Base-by-base conservation (phyloP, 2,797 vertebrate genomes). In the Cichlasoma orientale region DNA sequence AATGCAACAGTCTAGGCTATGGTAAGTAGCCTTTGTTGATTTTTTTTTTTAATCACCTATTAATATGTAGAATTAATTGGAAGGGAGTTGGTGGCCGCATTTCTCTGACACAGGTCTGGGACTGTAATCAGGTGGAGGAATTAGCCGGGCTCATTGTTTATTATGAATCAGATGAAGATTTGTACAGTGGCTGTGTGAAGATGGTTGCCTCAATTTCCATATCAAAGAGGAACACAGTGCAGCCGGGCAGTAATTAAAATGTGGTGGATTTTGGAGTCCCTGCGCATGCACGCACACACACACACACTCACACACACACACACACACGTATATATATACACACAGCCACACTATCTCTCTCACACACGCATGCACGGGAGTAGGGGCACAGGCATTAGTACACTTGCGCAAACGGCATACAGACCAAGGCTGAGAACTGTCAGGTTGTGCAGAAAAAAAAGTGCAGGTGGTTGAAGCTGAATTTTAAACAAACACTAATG, bases 181-280 rank as follows among this genome's bases (percentile, higher is more conserved):
- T 96, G 96, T 96, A 96, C 96, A 95, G 96, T 86, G 95, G 94
- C 87, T 85, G 96, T 96, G 96, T 96, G 96, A 97, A 96, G 96
- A 97, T 95, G 95, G 95, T 88, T 78, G 95, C 96, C 94, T 95
- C 92, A 91, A 99, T 99, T 99, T 97, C 97, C 97, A 98, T 98
- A 98, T 99, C 98, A 98, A 99, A 99, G 97, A 95, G 93, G 86
- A 95, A 91, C 95, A 96, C 96, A 96, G 95, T 96, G 95, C 95
- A 95, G 95, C 96, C 95, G 96, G 96, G 96, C 96, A 96, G 97
- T 98, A 98, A 99, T 99, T 99, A 99, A 98, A 98, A 98, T 97
- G 97, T 97, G 96, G 94, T 96, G 96, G 97, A 97, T 97, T 97
- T 96, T 95, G 94, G 95, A 96, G 94, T 93, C 91, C 73, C 38